Evolutionary conservation across 2,888 invertebrate genomes (phyloP), one percentile per base, ranked within the genome.

Genomic region (Cylloceria caligata): DNA sequence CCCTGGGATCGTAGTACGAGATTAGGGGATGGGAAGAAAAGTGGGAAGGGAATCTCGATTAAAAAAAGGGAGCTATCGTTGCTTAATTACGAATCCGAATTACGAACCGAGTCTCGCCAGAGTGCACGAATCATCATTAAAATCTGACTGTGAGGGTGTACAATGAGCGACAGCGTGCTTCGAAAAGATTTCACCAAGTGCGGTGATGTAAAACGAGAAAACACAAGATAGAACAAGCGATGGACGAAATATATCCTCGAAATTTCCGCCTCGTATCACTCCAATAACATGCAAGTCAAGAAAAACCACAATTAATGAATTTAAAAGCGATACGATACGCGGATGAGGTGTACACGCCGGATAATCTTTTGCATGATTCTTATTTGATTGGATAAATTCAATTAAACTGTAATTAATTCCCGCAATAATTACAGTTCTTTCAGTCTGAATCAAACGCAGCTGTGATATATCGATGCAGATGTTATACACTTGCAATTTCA

Each of bases 1-100:
- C 45, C 55, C 19, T 42, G 36, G 57, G 16, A 75, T 75, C 45
- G 57, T 67, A 24, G 21, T 27, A 24, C 11, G 16, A 24, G 36
- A 30, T 30, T 13, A 45, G 19, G 45, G 52, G 21, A 24, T 13
- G 27, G 6, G 16, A n/a, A 27, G 42, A 52, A 24, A 39, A 74
- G 55, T 42, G 30, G 34, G 19, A 62, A 7, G 42, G 4, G 71
- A 45, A 21, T 57, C 57, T 45, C 42, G 13, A 62, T 57, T 55
- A 52, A 36, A 68, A n/a, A 62, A 68, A 73, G 21, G 19, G 30
- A 68, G 57, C 67, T 36, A 67, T 80, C 79, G 30, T 42, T 27
- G 68, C 67, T 73, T 68, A 68, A 79, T 79, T 79, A 73, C 60
- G 42, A 62, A 60, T 73, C 27, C n/a, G n/a, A n/a, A n/a, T n/a